Base-by-base conservation (phyloP, 2,888 invertebrate genomes). In the Keiferia lycopersicella region DNA sequence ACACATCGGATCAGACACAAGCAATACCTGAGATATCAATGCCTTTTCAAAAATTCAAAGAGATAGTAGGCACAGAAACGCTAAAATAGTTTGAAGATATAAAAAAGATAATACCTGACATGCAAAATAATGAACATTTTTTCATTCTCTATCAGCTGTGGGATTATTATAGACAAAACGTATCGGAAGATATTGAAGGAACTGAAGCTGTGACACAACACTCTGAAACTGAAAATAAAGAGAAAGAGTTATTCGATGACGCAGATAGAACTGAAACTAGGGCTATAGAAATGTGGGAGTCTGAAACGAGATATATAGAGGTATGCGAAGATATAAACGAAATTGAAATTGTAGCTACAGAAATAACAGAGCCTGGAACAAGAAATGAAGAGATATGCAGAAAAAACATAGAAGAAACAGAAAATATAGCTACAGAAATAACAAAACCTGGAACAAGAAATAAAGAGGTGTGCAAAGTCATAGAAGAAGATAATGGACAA, bases 81-180 rank as follows among this genome's bases (percentile, higher is more conserved):
- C 41, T 61, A 30, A 51, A 48, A 30, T 30, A 61, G 61, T 61
- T 61, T 51, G 26, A 51, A 50, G n/a, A 61, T 30, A 61, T 61
- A 61, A 61, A 61, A n/a, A 26, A 51, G 34, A 51, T 61, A 61
- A 51, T 61, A n/a, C 51, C 61, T 26, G 61, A 61, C 8, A 50
- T 61, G 61, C 45, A n/a, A 53, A 53, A 62, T 30, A 51, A 51
- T 62, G 41, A 62, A 62, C 62, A 62, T 30, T 53, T 62, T 39
- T 62, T 56, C 38, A 4, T 41, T 41, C 62, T 62, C 18, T 62
- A 39, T 62, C 62, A 62, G 20, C 39, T 62, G 56, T 62, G 62
- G 53, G 62, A 62, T 7, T 62, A 12, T 56, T 62, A 62, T 39
- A 62, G 50, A 16, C 38, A 53, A 39, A 53, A 39, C 20, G 41